These are phyloP conservation scores for Xyrauchen texanus DNA, from an alignment of 2,113 vertebrate species.

Conservation along the genomic window DNA sequence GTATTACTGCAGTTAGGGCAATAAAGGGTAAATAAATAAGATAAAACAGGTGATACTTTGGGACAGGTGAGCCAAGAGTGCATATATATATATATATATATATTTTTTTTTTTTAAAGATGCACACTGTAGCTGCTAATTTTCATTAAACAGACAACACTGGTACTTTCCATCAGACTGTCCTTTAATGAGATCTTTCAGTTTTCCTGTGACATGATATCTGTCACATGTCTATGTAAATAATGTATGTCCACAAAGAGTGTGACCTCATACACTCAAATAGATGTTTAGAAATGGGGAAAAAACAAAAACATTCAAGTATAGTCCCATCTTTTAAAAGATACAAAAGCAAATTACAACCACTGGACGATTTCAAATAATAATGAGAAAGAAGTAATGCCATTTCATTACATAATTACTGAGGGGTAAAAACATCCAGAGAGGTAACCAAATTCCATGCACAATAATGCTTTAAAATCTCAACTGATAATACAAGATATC, in stretches of 20 bases:
- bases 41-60: neutral
- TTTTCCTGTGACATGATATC: conserved; percentile 24
- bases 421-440: conserved; percentile 55
- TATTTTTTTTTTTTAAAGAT: no score
- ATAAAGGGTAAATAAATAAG: neutral
- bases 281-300: conserved; percentile 50
- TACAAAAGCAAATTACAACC: conserved; percentile 55
- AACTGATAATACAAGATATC: conserved; percentile 62
- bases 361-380: conserved; percentile 51
- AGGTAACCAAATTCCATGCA: conserved; percentile 73
- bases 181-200: conserved; percentile 34
- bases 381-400: conserved; percentile 62
- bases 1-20: neutral
- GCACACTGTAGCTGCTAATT: neutral
- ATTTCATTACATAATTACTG: conserved; percentile 56
- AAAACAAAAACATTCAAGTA: conserved; percentile 70
- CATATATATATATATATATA: no score
- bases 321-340: conserved; percentile 60
- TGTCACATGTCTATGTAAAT: neutral
- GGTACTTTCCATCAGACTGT: conserved; percentile 31
- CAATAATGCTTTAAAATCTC: conserved; percentile 63
- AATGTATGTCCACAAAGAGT: neutral
- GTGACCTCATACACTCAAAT: conserved; percentile 26
- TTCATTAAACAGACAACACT: neutral
- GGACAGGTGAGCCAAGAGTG: neutral